These are phyloP conservation scores for Datnioides undecimradiatus DNA, from an alignment of 2,113 vertebrate species.

Conservation along the genomic window DNA sequence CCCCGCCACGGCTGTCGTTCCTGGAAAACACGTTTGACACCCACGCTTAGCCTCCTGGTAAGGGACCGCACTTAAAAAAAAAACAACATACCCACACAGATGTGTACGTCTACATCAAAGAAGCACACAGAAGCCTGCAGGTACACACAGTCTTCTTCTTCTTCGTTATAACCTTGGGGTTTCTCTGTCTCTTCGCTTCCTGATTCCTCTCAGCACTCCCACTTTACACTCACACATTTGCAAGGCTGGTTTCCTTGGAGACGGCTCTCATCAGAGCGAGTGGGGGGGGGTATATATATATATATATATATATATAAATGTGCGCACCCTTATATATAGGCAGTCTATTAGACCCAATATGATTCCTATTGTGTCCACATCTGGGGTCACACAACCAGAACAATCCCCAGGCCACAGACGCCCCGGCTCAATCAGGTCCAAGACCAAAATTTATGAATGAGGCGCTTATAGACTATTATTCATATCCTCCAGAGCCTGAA, in stretches of 20 bases:
- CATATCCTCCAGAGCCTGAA: slow-evolving; percentile 28
- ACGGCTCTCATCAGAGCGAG: slow-evolving; percentile 31
- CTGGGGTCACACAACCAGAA: slow-evolving; percentile 21
- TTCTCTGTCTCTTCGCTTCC: neutral
- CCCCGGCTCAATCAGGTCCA: neutral
- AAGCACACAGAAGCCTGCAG: slow-evolving; percentile 12
- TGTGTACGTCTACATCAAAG: slow-evolving; percentile 30
- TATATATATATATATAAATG: no score
- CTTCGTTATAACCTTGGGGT: neutral
- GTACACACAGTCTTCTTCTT: neutral
- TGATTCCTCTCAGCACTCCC: slow-evolving; percentile 13
- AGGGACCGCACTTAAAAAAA: slow-evolving; percentile 3
- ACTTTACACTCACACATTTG: slow-evolving; percentile 9
- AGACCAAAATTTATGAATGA: slow-evolving; percentile 52
- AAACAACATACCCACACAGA: slow-evolving; percentile 16
- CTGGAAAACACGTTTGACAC: slow-evolving; percentile 46
- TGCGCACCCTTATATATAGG: no score
- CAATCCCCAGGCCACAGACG: neutral
- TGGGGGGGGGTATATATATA: neutral
- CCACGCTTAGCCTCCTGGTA: neutral
- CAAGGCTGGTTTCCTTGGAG: slow-evolving; percentile 47
- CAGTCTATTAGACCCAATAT: slow-evolving; percentile 7
- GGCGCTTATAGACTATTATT: slow-evolving; percentile 46
- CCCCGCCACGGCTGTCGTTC: slow-evolving; percentile 12
- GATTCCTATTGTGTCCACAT: slow-evolving; percentile 19